These are phyloP conservation scores for Octonoba sinensis DNA, from an alignment of 2,888 invertebrate genomes.

Conservation along the genomic window DNA sequence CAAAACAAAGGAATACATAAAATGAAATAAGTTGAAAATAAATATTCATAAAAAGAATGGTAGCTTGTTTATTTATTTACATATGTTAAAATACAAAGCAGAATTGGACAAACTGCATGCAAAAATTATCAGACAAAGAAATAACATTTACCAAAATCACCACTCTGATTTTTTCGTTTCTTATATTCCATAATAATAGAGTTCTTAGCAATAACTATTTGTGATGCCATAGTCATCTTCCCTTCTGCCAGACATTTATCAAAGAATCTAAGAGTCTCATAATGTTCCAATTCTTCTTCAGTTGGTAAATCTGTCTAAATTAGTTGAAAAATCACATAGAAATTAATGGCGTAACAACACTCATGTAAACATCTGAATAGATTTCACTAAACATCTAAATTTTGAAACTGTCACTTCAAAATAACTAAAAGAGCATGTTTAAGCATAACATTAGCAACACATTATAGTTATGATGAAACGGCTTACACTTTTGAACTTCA, in stretches of 20 bases:
- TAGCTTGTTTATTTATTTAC: no score
- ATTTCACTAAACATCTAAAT: not conserved
- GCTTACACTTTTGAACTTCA: no score
- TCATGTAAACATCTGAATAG: not conserved
- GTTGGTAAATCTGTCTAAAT: slow-evolving; percentile 52
- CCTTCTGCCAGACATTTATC: slow-evolving; percentile 54
- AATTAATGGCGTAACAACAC: not conserved
- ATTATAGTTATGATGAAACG: no score
- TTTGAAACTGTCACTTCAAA: no score
- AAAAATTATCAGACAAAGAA: no score
- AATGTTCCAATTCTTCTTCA: slow-evolving; percentile 50
- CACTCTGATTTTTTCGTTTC: slow-evolving; percentile 15
- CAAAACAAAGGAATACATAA: no score
- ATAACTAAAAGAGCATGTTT: no score
- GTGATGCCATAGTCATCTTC: slow-evolving; percentile 44
- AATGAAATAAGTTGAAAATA: no score
- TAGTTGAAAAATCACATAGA: not conserved
- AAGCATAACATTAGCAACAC: no score
- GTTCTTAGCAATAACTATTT: slow-evolving; percentile 51
- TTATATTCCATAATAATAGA: slow-evolving; percentile 42
- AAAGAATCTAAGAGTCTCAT: slow-evolving; percentile 32
- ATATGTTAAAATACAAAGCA: no score
- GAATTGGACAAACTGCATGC: no score
- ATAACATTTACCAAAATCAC: slow-evolving; percentile 33
- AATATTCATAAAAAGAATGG: no score